Percentiles rank a stretch among this genome's conserved stretches.
Evolutionary conservation across 2,888 invertebrate species (phyloP).

Genomic region (Strigamia crassipes): DNA sequence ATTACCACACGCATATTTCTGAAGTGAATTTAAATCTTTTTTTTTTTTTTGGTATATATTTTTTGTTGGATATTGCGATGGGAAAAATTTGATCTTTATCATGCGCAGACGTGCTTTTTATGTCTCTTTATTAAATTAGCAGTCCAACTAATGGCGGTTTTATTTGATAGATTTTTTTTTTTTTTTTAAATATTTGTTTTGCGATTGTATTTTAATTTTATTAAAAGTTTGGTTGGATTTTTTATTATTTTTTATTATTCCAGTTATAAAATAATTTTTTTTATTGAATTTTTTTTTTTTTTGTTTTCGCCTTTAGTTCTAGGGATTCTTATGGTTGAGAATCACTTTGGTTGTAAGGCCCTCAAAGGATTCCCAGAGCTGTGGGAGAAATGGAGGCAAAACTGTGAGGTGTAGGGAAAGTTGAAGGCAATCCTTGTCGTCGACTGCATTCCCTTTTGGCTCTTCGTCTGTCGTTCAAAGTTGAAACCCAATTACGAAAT

Average conservation of each 20-base stretch:
- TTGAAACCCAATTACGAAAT: constrained; percentile 19
- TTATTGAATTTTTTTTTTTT: background rate
- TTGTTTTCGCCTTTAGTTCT: background rate
- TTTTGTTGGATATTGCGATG: background rate
- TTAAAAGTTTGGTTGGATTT: background rate
- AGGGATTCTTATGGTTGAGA: background rate
- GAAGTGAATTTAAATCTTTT: constrained; percentile 3
- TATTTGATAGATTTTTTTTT: background rate
- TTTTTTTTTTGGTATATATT: background rate
- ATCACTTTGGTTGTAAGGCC: background rate
- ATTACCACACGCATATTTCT: constrained; percentile 8
- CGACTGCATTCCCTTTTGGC: constrained; percentile 19
- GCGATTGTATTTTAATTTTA: background rate
- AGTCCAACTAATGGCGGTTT: background rate
- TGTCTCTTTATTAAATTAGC: constrained; percentile 18
- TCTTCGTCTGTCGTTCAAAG: constrained; percentile 31
- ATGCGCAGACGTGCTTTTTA: background rate
- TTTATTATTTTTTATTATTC: background rate
- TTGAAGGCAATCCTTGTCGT: constrained; percentile 23
- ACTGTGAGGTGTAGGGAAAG: background rate
- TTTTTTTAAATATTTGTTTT: background rate
- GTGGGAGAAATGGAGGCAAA: background rate
- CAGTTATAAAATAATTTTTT: background rate
- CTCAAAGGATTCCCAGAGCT: background rate
- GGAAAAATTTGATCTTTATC: constrained; percentile 8